Conservation (phyloP, 1,140 invertebrate genomes). For the Holotrichia oblita region DNA sequence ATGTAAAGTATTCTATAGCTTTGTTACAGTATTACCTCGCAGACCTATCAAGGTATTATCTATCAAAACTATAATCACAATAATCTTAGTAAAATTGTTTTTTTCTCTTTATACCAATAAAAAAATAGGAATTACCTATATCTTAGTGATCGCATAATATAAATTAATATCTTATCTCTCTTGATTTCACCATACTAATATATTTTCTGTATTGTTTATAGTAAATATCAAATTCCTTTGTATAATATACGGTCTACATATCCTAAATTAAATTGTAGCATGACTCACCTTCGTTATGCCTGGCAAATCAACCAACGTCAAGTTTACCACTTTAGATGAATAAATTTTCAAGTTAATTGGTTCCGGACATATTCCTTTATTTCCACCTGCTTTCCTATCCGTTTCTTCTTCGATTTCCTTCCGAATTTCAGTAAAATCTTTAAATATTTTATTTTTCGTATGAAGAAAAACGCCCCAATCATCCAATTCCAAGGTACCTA, state of each 20-base stretch:
- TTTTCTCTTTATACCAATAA: no score
- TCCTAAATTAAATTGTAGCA: not conserved
- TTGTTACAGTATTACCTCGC: no score
- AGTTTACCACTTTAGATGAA: conserved; percentile 92
- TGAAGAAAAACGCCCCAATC: conserved; percentile 99
- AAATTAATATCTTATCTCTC: not conserved
- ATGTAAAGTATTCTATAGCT: no score
- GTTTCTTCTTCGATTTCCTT: conserved; percentile 95
- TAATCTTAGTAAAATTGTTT: no score
- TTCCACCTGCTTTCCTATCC: conserved; percentile 89
- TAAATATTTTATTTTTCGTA: conserved; percentile 87
- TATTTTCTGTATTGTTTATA: not conserved
- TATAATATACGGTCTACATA: not conserved
- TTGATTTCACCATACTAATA: not conserved
- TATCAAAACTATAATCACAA: no score
- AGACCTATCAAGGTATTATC: no score
- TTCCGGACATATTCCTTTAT: conserved; percentile 96
- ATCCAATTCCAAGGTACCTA: conserved; percentile 84
- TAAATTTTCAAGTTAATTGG: conserved; percentile 97
- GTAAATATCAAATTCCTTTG: not conserved
- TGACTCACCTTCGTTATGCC: conserved; percentile 92
- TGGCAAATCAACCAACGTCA: conserved; percentile 97
- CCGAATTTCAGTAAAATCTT: conserved; percentile 92
- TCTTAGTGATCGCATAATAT: no score
- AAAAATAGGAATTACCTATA: no score